Conservation (phyloP, 2,797 vertebrate genomes). For the Cheirogaleus major region DNA sequence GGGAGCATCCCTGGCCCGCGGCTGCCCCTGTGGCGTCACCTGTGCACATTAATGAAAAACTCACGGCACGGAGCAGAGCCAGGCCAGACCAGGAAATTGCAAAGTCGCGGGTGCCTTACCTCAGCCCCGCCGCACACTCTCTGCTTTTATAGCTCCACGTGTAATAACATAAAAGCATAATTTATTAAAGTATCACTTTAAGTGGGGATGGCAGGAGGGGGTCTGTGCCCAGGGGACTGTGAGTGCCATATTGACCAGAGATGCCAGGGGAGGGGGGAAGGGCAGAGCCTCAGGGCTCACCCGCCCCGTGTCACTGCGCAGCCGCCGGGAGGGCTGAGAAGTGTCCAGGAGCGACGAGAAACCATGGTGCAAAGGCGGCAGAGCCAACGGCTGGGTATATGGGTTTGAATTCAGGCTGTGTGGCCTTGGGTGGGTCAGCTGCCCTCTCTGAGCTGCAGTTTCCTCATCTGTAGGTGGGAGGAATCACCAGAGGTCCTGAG, state of each 20-base stretch:
- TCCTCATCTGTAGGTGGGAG: background rate
- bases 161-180: constrained; percentile 86
- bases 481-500: background rate
- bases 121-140: constrained; percentile 66
- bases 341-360: background rate
- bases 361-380: fast-evolving
- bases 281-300: fast-evolving
- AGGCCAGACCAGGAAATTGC: constrained; percentile 81
- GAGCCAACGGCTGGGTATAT: background rate
- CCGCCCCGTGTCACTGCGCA: fast-evolving
- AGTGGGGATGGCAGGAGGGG: constrained; percentile 81
- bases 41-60: constrained; percentile 75
- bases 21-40: constrained; percentile 73
- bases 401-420: background rate
- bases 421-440: background rate
- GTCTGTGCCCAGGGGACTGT: background rate
- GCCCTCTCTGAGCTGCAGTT: constrained; percentile 34
- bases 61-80: constrained; percentile 52
- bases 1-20: constrained; percentile 65
- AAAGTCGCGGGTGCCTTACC: constrained; percentile 73
- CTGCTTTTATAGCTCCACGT: constrained; percentile 84
- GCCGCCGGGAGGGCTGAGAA: too few species aligned
- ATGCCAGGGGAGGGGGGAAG: constrained; percentile 30
- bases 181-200: constrained; percentile 83
- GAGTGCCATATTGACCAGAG: background rate